Percentiles rank a stretch among this genome's conserved stretches.
phyloP scores from a whole-genome alignment of 2,888 invertebrate species.

The Periphyllus acericola region DNA sequence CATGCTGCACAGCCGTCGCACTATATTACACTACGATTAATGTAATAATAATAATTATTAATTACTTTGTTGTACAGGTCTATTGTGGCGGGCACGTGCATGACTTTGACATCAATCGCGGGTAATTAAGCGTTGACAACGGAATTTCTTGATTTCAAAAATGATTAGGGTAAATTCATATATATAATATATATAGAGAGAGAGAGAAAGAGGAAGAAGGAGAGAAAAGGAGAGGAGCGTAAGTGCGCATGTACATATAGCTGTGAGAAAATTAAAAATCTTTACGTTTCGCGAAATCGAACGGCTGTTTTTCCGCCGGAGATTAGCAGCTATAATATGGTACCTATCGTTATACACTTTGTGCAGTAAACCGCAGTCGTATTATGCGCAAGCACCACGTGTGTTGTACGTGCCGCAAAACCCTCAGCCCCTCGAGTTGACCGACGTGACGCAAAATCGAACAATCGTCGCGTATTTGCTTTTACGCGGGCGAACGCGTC shows the following conservation, averaged over 20 bases:
- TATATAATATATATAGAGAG: background rate
- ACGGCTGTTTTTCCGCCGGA: conserved; percentile 19
- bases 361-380: background rate
- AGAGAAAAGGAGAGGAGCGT: no score
- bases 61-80: conserved; percentile 38
- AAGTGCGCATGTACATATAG: background rate
- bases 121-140: conserved; percentile 36
- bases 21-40: conserved; percentile 9
- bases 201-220: background rate
- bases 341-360: background rate
- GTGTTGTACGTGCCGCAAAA: background rate
- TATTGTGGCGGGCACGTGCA: conserved; percentile 39
- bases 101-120: conserved; percentile 27
- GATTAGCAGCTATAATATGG: background rate
- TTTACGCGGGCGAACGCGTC: background rate
- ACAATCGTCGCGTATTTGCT: background rate
- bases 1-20: background rate
- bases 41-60: conserved; percentile 17
- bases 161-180: background rate
- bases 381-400: background rate
- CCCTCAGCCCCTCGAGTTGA: background rate
- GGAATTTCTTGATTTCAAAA: conserved; percentile 30
- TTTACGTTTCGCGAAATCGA: background rate
- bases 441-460: background rate
- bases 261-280: background rate